These are phyloP conservation scores for Chunga burmeisteri DNA, from an alignment of 2,113 vertebrate genomes.

Conservation along the genomic window DNA sequence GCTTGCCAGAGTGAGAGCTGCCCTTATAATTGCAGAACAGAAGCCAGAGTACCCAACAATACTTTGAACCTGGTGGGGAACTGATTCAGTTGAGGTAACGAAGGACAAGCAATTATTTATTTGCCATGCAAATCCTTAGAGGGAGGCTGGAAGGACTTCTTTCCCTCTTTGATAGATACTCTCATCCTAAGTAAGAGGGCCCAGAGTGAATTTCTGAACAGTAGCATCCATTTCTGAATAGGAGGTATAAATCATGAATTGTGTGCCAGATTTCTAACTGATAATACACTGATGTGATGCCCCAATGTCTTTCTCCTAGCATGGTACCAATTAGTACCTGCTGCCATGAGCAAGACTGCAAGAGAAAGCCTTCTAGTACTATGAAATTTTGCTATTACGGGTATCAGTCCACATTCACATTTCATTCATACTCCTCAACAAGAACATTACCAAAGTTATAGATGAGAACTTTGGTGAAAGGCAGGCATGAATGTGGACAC, in stretches of 20 bases:
- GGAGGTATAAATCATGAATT: neutral
- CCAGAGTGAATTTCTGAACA: neutral
- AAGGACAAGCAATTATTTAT: neutral
- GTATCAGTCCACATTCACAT: neutral
- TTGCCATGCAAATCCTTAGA: neutral
- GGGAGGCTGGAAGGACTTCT: neutral
- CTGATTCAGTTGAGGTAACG: neutral
- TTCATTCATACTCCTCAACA: neutral
- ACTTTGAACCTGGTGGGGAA: neutral
- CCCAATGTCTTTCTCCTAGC: neutral
- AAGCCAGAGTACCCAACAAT: neutral
- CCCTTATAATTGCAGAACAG: neutral
- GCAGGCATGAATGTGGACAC: neutral
- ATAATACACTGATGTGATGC: neutral
- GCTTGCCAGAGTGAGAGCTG: neutral
- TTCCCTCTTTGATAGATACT: neutral
- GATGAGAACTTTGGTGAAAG: neutral
- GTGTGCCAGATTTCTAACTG: neutral
- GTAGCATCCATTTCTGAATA: neutral
- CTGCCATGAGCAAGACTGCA: neutral
- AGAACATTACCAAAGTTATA: neutral
- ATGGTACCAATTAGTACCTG: neutral
- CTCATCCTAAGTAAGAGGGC: neutral
- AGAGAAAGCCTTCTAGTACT: neutral
- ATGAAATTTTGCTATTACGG: neutral